These are phyloP conservation scores for Hypotaenidia philippensis DNA, from an alignment of 2,797 vertebrate species.

Conservation along the genomic window DNA sequence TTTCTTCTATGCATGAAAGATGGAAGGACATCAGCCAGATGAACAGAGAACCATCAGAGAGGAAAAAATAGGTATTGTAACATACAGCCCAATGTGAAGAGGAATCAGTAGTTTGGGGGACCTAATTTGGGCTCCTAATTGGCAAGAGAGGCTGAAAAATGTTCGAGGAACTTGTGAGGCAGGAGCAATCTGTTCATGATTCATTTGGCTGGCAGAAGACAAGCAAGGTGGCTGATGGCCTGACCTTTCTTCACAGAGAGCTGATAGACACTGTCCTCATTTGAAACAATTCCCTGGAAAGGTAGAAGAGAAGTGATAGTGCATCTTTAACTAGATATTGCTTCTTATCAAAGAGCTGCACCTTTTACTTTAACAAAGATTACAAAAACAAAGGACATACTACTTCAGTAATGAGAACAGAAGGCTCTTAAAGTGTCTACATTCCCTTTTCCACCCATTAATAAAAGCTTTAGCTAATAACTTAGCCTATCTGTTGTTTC, in stretches of 20 bases:
- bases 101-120: background rate
- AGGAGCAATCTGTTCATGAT: background rate
- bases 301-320: background rate
- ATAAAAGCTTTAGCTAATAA: conserved; percentile 16
- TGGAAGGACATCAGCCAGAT: background rate
- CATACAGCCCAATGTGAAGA: background rate
- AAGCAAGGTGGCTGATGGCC: background rate
- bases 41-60: background rate
- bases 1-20: background rate
- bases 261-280: background rate
- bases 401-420: background rate
- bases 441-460: background rate
- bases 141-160: background rate
- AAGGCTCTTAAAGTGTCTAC: background rate
- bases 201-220: background rate
- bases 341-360: conserved; percentile 60
- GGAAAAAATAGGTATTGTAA: background rate
- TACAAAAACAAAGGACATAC: conserved; percentile 25
- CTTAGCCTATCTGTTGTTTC: background rate
- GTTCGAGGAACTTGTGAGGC: background rate
- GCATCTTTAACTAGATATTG: conserved; percentile 18
- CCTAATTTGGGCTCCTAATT: background rate
- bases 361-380: conserved; percentile 43
- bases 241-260: background rate
- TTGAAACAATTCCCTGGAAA: background rate